Conservation (phyloP, 2,797 vertebrate species). For the Poeciliopsis infans region DNA sequence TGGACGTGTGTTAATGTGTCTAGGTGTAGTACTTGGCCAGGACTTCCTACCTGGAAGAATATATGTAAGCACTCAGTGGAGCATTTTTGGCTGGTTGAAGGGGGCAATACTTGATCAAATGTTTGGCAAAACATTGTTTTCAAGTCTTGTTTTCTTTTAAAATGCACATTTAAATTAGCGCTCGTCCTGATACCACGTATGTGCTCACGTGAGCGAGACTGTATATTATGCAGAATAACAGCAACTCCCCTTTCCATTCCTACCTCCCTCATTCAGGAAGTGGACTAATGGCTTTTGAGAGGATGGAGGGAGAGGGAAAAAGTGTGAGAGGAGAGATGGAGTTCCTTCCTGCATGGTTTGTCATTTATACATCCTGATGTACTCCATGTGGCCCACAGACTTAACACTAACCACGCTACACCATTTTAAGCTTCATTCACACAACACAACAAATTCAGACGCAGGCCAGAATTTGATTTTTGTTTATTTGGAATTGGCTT, state of each 20-base stretch:
- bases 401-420: conserved; percentile 29
- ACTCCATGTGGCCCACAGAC: conserved; percentile 74
- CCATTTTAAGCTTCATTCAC: neutral
- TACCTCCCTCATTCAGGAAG: conserved; percentile 86
- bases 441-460: neutral
- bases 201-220: conserved; percentile 8
- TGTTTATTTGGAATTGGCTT: neutral
- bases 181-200: conserved; percentile 9
- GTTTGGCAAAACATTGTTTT: neutral
- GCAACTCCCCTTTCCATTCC: conserved; percentile 58
- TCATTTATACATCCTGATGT: conserved; percentile 90
- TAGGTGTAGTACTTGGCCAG: conserved; percentile 38
- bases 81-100: neutral
- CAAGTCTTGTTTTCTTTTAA: neutral
- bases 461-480: neutral
- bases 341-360: conserved; percentile 91
- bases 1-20: conserved; percentile 52
- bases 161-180: conserved; percentile 20
- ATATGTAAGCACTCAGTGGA: neutral
- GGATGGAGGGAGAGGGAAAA: conserved; percentile 78
- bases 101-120: neutral
- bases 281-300: conserved; percentile 87
- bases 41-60: neutral
- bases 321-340: conserved; percentile 78
- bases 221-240: conserved; percentile 42